Conservation (phyloP, 2,797 vertebrate genomes). For the Furcifer pardalis region DNA sequence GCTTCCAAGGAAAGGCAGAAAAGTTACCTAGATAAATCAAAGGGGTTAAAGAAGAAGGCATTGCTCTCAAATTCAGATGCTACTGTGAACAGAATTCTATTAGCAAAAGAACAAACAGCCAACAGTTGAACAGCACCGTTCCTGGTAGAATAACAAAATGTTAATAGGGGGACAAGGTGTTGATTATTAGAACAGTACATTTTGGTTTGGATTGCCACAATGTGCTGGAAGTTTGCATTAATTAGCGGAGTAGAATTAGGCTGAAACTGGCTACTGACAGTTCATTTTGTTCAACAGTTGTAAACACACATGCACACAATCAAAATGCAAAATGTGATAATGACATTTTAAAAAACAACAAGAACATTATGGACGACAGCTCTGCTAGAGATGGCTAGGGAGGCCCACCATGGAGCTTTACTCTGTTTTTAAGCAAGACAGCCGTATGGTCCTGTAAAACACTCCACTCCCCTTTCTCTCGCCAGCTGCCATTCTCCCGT, state of each 20-base stretch:
- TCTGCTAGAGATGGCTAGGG: neutral
- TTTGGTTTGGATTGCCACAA: neutral
- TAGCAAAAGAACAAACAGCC: neutral
- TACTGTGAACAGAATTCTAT: neutral
- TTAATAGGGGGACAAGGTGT: neutral
- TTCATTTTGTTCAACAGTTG: neutral
- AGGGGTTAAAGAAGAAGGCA: neutral
- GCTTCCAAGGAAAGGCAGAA: conserved; percentile 1
- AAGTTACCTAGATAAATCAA: conserved; percentile 19
- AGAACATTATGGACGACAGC: neutral
- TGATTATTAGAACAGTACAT: neutral
- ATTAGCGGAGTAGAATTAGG: neutral
- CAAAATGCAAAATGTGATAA: neutral
- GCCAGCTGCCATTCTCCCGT: no score
- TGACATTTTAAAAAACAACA: neutral
- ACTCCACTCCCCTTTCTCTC: neutral
- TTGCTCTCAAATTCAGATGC: neutral
- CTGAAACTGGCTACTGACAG: neutral
- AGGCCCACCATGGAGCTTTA: neutral
- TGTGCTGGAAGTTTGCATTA: neutral
- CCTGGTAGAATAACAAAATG: neutral
- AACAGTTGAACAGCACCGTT: neutral
- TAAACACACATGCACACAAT: neutral
- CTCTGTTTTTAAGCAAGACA: neutral
- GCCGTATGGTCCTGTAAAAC: neutral